Evolutionary conservation across 2,113 vertebrate species (phyloP).

Genomic region (Anhinga anhinga): DNA sequence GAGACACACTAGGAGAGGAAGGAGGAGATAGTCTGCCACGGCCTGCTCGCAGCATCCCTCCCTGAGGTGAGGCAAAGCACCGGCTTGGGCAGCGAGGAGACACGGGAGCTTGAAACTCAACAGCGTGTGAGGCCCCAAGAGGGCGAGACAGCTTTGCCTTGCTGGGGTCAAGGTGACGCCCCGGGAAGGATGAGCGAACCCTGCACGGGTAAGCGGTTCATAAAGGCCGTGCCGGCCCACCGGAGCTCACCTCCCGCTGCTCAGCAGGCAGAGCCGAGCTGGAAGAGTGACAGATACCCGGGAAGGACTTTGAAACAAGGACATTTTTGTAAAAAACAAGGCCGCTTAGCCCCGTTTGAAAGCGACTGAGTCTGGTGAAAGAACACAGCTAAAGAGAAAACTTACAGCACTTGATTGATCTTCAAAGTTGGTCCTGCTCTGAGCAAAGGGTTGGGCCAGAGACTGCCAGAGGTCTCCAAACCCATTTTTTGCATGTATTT

Average conservation of each 20-base stretch:
- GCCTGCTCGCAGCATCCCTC: not conserved
- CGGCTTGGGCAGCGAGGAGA: not conserved
- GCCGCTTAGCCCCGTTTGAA: not conserved
- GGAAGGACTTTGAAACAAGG: not conserved
- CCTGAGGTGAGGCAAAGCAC: accelerated
- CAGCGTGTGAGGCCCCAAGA: accelerated
- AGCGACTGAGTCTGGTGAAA: not conserved
- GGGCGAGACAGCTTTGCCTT: not conserved
- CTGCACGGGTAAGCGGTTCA: accelerated
- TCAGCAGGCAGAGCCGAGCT: accelerated
- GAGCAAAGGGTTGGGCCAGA: not conserved
- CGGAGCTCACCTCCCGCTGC: not conserved
- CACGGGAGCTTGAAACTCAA: not conserved
- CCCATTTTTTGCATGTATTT: accelerated
- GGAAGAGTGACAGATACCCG: not conserved
- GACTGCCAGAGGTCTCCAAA: accelerated
- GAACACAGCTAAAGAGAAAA: not conserved
- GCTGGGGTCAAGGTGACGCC: accelerated
- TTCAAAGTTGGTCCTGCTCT: not conserved
- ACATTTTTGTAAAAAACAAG: not conserved
- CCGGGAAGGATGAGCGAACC: accelerated
- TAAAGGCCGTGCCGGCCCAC: accelerated
- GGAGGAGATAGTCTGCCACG: not conserved
- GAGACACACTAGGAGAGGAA: too few relatives aligned
- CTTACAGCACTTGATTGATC: not conserved